Percentiles rank a stretch among this genome's conserved stretches.
These are phyloP conservation scores for Proctacanthus coquilletti DNA, from an alignment of 1,140 invertebrate genomes.

Conservation along the genomic window DNA sequence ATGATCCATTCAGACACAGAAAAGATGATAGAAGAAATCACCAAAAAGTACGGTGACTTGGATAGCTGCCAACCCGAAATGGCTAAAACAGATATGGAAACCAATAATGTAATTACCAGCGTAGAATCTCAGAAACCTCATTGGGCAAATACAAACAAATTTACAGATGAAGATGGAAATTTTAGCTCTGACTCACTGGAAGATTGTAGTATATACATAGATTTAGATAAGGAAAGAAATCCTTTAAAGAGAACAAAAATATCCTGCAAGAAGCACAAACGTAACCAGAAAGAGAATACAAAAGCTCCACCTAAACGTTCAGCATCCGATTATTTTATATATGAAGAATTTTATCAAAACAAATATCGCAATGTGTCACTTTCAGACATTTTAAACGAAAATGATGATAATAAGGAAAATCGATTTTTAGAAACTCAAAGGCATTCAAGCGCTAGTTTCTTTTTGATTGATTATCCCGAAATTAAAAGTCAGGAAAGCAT, in stretches of 20 bases:
- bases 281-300: constrained; percentile 18
- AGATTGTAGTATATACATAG: constrained; percentile 44
- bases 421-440: constrained; percentile 32
- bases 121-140: too few species aligned
- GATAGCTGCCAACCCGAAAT: constrained; percentile 22
- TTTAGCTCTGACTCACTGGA: constrained; percentile 63
- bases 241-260: constrained; percentile 21
- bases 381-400: constrained; percentile 21
- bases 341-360: constrained; percentile 31
- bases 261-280: constrained; percentile 36
- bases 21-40: constrained; percentile 45
- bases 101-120: constrained; percentile 19
- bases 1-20: constrained; percentile 43
- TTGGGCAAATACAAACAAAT: background rate
- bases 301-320: constrained; percentile 40
- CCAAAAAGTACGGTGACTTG: constrained; percentile 41
- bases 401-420: constrained; percentile 19
- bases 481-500: constrained; percentile 58
- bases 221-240: constrained; percentile 35
- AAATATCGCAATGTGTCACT: constrained; percentile 23
- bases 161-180: constrained; percentile 40
- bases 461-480: constrained; percentile 35
- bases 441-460: constrained; percentile 47
- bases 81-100: constrained; percentile 18
- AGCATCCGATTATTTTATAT: constrained; percentile 63